Evolutionary conservation across 92 coral and sea anemone genomes (phyloP).

Genomic region (Blastomussa wellsi): DNA sequence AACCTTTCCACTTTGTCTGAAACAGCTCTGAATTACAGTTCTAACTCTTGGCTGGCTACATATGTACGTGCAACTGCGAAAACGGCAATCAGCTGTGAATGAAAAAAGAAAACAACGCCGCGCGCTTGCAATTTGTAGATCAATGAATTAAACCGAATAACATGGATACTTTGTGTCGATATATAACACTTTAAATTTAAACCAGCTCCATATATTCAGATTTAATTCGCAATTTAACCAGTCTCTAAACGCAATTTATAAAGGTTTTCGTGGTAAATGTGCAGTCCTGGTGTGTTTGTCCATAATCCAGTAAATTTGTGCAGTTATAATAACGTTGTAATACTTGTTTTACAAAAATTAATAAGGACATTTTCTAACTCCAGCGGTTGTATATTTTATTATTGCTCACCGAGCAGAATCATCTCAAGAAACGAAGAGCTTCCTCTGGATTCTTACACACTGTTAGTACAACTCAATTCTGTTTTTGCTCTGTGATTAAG

Average conservation of each 20-base stretch:
- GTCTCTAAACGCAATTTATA: neutral
- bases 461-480: slow-evolving; percentile 31
- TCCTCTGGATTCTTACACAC: slow-evolving; percentile 42
- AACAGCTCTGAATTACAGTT: neutral
- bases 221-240: neutral
- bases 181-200: neutral
- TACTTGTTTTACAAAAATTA: neutral
- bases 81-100: neutral
- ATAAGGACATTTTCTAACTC: neutral
- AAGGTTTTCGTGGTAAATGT: too few species aligned
- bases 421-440: slow-evolving; percentile 35
- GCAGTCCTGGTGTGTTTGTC: neutral
- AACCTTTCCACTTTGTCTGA: neutral
- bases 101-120: neutral
- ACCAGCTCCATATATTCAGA: neutral
- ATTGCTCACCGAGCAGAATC: slow-evolving; percentile 30
- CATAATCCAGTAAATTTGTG: neutral
- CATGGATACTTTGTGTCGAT: neutral
- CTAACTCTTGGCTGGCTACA: too few species aligned
- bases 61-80: neutral
- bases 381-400: slow-evolving; percentile 4
- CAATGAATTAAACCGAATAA: neutral
- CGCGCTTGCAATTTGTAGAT: neutral
- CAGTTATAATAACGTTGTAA: neutral
- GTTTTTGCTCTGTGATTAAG: neutral